Percentiles rank a stretch among this genome's conserved stretches.
phyloP scores from a whole-genome alignment of 2,797 vertebrate species.

The Semotilus atromaculatus region DNA sequence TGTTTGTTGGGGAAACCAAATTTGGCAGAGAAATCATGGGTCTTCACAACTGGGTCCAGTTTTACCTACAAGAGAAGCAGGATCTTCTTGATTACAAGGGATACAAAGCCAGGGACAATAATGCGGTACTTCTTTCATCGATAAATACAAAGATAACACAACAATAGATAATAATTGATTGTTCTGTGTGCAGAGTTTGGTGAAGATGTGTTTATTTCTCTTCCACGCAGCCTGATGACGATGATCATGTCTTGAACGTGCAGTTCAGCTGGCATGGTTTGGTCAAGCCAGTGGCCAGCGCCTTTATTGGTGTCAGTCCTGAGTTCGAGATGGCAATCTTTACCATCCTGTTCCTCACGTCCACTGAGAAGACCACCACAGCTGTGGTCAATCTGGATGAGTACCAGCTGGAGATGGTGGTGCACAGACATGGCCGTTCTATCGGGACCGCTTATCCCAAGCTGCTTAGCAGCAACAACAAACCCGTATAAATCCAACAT shows the following conservation, averaged over 20 bases:
- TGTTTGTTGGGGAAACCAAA: conserved; percentile 85
- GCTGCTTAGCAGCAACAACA: conserved; percentile 79
- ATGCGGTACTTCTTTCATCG: conserved; percentile 69
- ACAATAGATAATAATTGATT: background rate
- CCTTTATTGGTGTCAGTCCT: conserved; percentile 83
- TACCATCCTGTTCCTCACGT: conserved; percentile 82
- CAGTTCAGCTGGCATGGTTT: conserved; percentile 86
- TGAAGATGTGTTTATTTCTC: background rate
- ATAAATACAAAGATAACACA: background rate
- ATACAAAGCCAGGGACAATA: conserved; percentile 72
- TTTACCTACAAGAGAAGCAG: conserved; percentile 85
- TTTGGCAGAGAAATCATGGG: conserved; percentile 80
- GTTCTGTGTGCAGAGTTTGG: background rate
- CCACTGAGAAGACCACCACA: conserved; percentile 74
- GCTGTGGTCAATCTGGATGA: conserved; percentile 80
- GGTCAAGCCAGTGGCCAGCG: conserved; percentile 82
- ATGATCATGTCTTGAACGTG: conserved; percentile 85
- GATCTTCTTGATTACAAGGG: conserved; percentile 82
- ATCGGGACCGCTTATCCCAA: conserved; percentile 85
- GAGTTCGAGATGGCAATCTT: conserved; percentile 88
- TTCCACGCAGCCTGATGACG: conserved; percentile 77
- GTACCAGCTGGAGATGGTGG: conserved; percentile 81
- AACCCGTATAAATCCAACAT: conserved; percentile 62
- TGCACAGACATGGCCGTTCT: conserved; percentile 75
- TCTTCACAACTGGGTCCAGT: conserved; percentile 89